These are phyloP conservation scores for Austrofundulus limnaeus DNA, from an alignment of 2,113 vertebrate species.

Conservation along the genomic window DNA sequence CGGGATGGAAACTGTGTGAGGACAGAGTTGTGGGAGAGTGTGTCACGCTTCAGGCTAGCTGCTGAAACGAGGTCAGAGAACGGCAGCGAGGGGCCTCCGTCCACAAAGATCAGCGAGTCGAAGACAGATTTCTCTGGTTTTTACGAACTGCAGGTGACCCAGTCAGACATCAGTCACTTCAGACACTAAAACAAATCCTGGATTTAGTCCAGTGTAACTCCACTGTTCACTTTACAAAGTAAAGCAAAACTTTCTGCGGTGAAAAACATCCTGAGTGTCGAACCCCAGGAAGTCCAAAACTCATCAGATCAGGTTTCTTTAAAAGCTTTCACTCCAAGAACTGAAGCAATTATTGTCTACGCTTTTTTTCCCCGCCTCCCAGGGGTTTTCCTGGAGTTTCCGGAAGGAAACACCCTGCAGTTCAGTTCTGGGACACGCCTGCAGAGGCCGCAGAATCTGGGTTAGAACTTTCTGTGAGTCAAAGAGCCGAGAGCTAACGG, in stretches of 20 bases:
- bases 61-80: constrained; percentile 46
- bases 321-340: constrained; percentile 18
- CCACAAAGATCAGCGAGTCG: constrained; percentile 47
- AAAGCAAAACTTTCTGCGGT: too few species aligned
- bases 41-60: constrained; percentile 21
- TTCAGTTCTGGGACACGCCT: constrained; percentile 46
- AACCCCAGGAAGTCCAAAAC: not conserved
- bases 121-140: constrained; percentile 36
- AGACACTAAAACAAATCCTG: not conserved
- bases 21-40: not conserved
- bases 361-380: constrained; percentile 57
- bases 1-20: not conserved
- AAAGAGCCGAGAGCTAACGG: constrained; percentile 19
- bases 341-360: constrained; percentile 47
- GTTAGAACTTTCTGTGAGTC: constrained; percentile 37
- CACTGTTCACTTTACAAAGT: too few species aligned
- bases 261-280: not conserved
- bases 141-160: constrained; percentile 44
- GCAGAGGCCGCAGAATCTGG: constrained; percentile 48
- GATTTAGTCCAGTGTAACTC: too few species aligned
- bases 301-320: constrained; percentile 24
- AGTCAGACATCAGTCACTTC: constrained; percentile 21
- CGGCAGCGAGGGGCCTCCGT: constrained; percentile 27
- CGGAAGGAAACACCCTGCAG: constrained; percentile 64
- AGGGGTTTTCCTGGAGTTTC: constrained; percentile 56